Conservation (phyloP, 2,113 vertebrate genomes). For the Sitta europaea region DNA sequence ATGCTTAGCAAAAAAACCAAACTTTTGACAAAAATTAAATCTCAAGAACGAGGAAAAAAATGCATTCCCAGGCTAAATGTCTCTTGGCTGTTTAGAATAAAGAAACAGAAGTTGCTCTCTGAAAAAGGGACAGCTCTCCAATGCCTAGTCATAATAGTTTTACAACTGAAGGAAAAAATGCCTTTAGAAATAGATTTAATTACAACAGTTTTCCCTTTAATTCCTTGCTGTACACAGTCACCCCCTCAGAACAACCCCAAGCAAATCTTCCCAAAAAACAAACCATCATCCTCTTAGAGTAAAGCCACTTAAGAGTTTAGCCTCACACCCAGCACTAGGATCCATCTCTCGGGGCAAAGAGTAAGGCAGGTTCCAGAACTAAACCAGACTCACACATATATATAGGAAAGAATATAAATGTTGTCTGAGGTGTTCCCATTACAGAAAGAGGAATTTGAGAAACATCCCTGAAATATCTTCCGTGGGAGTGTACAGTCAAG, state of each 20-base stretch:
- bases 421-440: background rate
- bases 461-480: background rate
- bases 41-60: background rate
- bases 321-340: background rate
- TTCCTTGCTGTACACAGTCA: background rate
- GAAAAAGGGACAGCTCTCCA: background rate
- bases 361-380: background rate
- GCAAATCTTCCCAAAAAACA: background rate
- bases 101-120: background rate
- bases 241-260: background rate
- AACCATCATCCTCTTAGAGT: background rate
- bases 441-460: background rate
- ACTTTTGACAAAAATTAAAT: background rate
- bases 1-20: background rate
- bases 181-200: background rate
- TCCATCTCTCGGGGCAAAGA: background rate
- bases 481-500: background rate
- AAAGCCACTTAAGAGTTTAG: background rate
- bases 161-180: background rate
- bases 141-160: background rate
- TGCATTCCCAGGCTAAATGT: background rate
- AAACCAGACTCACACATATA: background rate
- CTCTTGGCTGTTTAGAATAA: background rate
- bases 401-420: background rate
- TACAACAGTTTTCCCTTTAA: background rate